Conservation (phyloP, 2,888 invertebrate species). For the Scaptomyza reducta region DNA sequence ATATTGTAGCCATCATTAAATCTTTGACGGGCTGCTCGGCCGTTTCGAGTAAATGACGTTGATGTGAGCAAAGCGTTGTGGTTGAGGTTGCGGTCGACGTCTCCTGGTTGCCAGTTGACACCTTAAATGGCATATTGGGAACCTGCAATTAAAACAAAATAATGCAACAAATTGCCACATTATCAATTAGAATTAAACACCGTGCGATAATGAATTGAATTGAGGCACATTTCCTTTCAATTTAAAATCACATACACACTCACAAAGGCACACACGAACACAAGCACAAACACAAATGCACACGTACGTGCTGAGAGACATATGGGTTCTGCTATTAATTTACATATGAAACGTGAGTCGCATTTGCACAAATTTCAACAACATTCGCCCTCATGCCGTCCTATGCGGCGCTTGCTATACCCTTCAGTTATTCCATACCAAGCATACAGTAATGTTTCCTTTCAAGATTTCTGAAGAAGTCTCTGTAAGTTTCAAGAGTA, state of each 20-base stretch:
- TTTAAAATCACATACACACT: conserved; percentile 38
- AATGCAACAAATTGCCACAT: conserved; percentile 50
- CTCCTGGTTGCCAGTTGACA: conserved; percentile 31
- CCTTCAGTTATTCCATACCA: not conserved
- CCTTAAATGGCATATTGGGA: conserved; percentile 83
- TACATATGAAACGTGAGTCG: conserved; percentile 65
- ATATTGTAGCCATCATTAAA: conserved; percentile 37
- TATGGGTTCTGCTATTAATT: conserved; percentile 49
- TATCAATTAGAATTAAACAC: conserved; percentile 39
- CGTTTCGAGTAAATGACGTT: conserved; percentile 81
- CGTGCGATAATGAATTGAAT: conserved; percentile 34
- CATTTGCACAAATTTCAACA: conserved; percentile 37
- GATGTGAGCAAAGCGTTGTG: conserved; percentile 78
- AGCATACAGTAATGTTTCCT: not conserved
- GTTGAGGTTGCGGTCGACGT: conserved; percentile 15
- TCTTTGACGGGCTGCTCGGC: conserved; percentile 68
- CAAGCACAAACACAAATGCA: not conserved
- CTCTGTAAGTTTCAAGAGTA: conserved; percentile 2
- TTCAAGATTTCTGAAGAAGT: not conserved
- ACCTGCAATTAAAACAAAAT: conserved; percentile 75
- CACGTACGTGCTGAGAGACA: conserved; percentile 5
- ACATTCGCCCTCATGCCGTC: conserved; percentile 10
- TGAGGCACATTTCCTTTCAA: conserved; percentile 54
- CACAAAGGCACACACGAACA: not conserved
- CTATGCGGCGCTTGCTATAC: conserved; percentile 22